These are phyloP conservation scores for Pocillopora grandis DNA, from an alignment of 92 coral and sea anemone species.

Conservation along the genomic window DNA sequence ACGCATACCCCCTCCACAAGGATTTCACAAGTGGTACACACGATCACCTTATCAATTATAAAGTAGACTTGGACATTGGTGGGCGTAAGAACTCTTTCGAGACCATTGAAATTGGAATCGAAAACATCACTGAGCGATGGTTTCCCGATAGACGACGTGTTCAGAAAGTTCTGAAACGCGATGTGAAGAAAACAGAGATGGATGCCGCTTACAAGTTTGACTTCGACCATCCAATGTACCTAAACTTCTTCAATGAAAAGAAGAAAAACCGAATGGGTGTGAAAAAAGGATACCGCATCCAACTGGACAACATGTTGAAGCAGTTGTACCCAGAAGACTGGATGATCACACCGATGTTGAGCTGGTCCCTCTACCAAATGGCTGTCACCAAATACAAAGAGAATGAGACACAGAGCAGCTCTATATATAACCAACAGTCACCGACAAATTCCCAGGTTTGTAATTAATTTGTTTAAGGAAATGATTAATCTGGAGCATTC, in stretches of 20 bases:
- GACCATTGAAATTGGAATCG: constrained; percentile 72
- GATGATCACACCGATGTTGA: constrained; percentile 70
- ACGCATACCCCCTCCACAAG: constrained; percentile 57
- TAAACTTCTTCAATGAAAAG: constrained; percentile 75
- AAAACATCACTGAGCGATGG: constrained; percentile 81
- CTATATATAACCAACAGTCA: constrained; percentile 76
- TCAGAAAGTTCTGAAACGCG: constrained; percentile 76
- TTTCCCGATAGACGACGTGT: constrained; percentile 58
- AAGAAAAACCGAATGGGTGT: constrained; percentile 72
- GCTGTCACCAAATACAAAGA: constrained; percentile 89
- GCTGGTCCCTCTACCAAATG: constrained; percentile 89
- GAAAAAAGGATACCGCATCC: constrained; percentile 86
- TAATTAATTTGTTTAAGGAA: background rate
- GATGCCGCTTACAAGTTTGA: constrained; percentile 87
- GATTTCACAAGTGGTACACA: constrained; percentile 68
- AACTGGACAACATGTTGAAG: constrained; percentile 65
- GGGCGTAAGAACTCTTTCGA: constrained; percentile 78
- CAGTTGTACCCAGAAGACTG: constrained; percentile 89
- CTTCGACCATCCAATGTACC: constrained; percentile 77
- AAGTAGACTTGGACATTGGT: constrained; percentile 80
- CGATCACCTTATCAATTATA: constrained; percentile 80
- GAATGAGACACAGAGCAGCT: constrained; percentile 77
- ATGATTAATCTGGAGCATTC: too few species aligned
- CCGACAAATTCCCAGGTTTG: constrained; percentile 71
- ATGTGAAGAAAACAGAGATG: constrained; percentile 71